Evolutionary conservation across 2,888 invertebrate species (phyloP), one percentile per base, ranked within the genome.

Genomic region (Cetonia aurata): DNA sequence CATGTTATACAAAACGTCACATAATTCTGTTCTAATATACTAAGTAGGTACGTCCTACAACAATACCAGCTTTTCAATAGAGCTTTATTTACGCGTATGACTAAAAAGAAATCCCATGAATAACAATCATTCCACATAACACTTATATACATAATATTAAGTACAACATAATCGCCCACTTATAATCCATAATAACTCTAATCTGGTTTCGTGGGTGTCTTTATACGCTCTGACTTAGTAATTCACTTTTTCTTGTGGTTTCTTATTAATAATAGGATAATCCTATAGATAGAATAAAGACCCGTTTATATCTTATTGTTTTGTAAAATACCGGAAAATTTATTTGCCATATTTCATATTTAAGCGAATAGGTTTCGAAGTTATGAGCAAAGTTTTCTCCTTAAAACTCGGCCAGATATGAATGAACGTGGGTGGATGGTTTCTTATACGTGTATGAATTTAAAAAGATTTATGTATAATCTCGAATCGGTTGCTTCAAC

Each of bases 81-180:
- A 15, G 10, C 50, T 37, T 25, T 52, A 31, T 50, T 57, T 44
- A 42, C 19, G 42, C 3, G 10, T 25, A 44, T 4, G 17, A 15
- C 37, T 33, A 50, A 15, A 17, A 62, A 65, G 50, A 50, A 65
- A 50, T 65, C 62, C 15, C 17, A 65, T 50, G 60, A 65, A 50
- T 50, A 65, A 65, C 13, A 37, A 56, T 65, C 46, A 65, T 37
- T 42, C 44, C 50, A 37, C 37, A 10, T 37, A 37, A 10, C 37
- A 37, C 37, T 37, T 37, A 37, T 10, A 37, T 37, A 37, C 10
- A 37, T 37, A 37, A 37, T 65, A 62, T 62, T 59, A 59, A 59
- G 44, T 25, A 59, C 44, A 10, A 37, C 12, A 37, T 12, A 50
- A 15, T 62, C 62, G 62, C 62, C 62, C 48, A 48, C 62, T 6